A percentile compares a stretch with the other conserved stretches of the same genome.
Evolutionary conservation across 2,888 invertebrate species (phyloP).

Genomic region (Philhelius pedissequus): DNA sequence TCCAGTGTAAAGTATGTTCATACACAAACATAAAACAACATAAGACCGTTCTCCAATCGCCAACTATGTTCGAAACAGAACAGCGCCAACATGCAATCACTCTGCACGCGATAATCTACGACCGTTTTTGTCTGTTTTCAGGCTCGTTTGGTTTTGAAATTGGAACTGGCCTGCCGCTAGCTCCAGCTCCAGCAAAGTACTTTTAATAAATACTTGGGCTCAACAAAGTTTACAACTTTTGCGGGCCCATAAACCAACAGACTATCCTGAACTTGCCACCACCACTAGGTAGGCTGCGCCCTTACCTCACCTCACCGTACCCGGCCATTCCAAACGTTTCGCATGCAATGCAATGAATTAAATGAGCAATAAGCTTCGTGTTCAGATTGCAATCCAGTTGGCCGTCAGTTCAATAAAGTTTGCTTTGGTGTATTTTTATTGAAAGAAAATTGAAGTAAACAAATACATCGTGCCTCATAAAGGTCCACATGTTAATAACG

Average conservation of each 20-base stretch:
- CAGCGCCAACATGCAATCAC: conserved; percentile 59
- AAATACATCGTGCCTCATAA: conserved; percentile 57
- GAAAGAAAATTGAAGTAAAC: conserved; percentile 61
- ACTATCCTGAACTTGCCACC: background rate
- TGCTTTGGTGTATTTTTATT: conserved; percentile 57
- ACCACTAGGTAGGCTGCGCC: background rate
- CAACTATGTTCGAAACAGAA: conserved; percentile 40
- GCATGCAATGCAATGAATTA: background rate
- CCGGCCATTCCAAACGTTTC: too few species aligned
- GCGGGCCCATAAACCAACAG: conserved; percentile 64
- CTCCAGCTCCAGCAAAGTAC: background rate
- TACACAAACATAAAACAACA: background rate
- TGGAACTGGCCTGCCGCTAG: background rate
- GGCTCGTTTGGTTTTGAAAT: background rate
- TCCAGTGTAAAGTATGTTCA: background rate
- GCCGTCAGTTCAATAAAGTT: conserved; percentile 60
- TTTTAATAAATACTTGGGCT: conserved; percentile 46
- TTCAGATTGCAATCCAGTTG: conserved; percentile 47
- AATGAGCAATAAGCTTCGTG: conserved; percentile 61
- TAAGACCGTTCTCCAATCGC: background rate
- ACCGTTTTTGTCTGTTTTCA: conserved; percentile 27
- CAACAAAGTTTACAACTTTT: conserved; percentile 60
- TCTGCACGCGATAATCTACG: conserved; percentile 64
- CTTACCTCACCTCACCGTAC: background rate
- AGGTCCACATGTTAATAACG: conserved; percentile 43